These are phyloP conservation scores for Alligator mississippiensis DNA, from an alignment of 2,113 vertebrate genomes.

Conservation along the genomic window DNA sequence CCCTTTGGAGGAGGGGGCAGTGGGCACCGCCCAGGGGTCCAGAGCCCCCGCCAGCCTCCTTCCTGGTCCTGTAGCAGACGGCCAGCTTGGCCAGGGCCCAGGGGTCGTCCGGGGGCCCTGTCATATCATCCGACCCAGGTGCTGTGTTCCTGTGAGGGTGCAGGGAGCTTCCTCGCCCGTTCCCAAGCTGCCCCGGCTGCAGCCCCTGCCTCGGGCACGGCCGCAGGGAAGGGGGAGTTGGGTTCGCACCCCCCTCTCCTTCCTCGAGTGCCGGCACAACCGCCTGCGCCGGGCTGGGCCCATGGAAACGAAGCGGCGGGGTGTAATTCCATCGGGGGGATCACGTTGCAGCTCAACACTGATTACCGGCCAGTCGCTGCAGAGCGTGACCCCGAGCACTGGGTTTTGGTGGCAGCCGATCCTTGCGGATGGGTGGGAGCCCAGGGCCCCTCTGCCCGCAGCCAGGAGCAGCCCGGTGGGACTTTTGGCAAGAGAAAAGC, in stretches of 20 bases:
- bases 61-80: too few relatives aligned
- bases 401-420: neutral
- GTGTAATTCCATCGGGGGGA: neutral
- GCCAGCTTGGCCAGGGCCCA: too few relatives aligned
- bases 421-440: neutral
- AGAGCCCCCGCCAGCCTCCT: fast-evolving
- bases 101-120: too few relatives aligned
- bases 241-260: neutral
- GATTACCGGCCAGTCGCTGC: neutral
- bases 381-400: neutral
- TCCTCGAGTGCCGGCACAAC: neutral
- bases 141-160: too few relatives aligned
- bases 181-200: neutral
- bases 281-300: too few relatives aligned
- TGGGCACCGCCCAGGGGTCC: neutral
- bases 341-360: neutral
- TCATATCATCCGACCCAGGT: too few relatives aligned
- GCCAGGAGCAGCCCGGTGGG: neutral
- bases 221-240: too few relatives aligned
- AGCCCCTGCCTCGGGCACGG: too few relatives aligned
- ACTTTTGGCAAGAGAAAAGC: neutral
- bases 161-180: too few relatives aligned
- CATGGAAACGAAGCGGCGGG: neutral
- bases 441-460: neutral
- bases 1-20: fast-evolving